phyloP scores from a whole-genome alignment of 2,888 invertebrate species.

The Zootermopsis nevadensis region DNA sequence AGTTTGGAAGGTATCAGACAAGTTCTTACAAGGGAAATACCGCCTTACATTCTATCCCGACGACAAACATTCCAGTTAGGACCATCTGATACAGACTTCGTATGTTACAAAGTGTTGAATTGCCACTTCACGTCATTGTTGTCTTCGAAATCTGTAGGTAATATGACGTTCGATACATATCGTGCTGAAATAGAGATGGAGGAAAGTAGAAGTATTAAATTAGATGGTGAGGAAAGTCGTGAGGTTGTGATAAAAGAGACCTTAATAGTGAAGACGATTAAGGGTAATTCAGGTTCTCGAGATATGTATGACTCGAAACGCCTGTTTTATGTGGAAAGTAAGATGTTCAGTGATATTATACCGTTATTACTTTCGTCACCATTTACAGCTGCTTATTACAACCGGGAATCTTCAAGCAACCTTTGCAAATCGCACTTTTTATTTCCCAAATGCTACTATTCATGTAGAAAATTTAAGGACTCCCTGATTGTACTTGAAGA shows the following conservation, averaged over 20 bases:
- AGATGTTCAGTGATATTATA: conserved; percentile 1
- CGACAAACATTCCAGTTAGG: background rate
- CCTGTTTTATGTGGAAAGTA: conserved; percentile 11
- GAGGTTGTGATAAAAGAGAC: background rate
- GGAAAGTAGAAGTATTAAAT: background rate
- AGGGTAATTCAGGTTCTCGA: background rate
- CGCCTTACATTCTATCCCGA: background rate
- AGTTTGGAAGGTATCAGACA: background rate
- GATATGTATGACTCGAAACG: background rate
- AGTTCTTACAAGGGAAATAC: background rate
- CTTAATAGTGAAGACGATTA: background rate
- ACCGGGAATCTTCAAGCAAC: background rate
- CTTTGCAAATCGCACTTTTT: background rate
- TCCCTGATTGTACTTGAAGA: conserved; percentile 42
- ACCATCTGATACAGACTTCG: background rate
- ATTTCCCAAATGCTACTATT: conserved; percentile 41
- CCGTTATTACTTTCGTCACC: background rate
- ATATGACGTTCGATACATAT: background rate
- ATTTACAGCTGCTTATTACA: background rate
- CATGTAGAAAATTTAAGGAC: conserved; percentile 1
- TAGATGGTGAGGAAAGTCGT: background rate
- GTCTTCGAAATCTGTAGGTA: background rate
- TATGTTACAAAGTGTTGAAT: background rate
- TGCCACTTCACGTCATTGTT: background rate
- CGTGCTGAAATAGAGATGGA: background rate